Evolutionary conservation across 2,113 vertebrate genomes (phyloP).

Genomic region (Hydrochoerus hydrochaeris): DNA sequence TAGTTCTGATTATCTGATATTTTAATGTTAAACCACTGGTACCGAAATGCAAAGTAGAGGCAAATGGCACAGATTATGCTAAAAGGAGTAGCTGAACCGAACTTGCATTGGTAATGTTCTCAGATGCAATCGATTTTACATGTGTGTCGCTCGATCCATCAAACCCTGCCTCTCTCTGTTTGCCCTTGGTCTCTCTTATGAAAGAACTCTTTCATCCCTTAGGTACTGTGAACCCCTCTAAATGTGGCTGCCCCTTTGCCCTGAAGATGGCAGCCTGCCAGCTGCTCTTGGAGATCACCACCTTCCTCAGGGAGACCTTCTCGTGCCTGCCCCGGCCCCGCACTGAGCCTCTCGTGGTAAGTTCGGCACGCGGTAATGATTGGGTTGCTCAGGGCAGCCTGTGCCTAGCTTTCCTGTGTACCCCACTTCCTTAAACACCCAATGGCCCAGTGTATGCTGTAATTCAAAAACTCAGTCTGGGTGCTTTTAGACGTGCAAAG

Average conservation of each 20-base stretch:
- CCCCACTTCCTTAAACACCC: background rate
- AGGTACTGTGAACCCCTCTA: slow-evolving; percentile 99
- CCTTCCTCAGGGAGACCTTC: slow-evolving; percentile 97
- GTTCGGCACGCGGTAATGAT: slow-evolving; percentile 73
- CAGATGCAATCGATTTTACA: slow-evolving; percentile 60
- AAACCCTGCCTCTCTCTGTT: slow-evolving; percentile 57
- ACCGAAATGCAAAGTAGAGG: background rate
- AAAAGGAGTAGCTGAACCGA: background rate
- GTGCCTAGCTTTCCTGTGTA: background rate
- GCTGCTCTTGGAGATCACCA: slow-evolving; percentile 97
- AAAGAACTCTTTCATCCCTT: slow-evolving; percentile 72
- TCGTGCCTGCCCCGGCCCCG: slow-evolving; percentile 96
- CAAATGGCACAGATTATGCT: background rate
- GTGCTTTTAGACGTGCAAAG: slow-evolving; percentile 23
- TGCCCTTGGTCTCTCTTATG: slow-evolving; percentile 52
- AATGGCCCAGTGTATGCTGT: background rate
- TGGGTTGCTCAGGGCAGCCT: background rate
- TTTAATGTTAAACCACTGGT: background rate
- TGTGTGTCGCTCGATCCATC: slow-evolving; percentile 76
- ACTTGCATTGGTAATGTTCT: background rate
- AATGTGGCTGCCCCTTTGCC: slow-evolving; percentile 97
- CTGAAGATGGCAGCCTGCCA: slow-evolving; percentile 99
- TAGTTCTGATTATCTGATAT: background rate
- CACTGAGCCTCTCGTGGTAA: slow-evolving; percentile 95
- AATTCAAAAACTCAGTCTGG: slow-evolving; percentile 22